phyloP scores from a whole-genome alignment of 2,888 invertebrate species.

The Sceliomorpha sp. region DNA sequence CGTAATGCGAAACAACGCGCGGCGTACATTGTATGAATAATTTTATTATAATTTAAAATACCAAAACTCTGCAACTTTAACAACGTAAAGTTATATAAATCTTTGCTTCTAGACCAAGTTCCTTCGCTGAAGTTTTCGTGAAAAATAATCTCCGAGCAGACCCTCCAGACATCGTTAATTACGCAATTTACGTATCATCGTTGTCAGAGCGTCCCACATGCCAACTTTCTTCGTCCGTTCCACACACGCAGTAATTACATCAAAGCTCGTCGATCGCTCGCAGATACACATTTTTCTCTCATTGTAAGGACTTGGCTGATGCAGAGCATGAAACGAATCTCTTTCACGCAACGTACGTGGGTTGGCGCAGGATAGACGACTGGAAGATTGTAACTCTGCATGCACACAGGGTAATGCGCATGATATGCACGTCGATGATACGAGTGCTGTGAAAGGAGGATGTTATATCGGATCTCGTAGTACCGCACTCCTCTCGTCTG shows the following conservation, averaged over 20 bases:
- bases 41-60: too few relatives aligned
- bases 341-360: slow-evolving; percentile 1
- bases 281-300: slow-evolving; percentile 5
- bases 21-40: too few relatives aligned
- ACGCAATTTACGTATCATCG: too few relatives aligned
- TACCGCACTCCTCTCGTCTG: background rate
- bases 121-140: too few relatives aligned
- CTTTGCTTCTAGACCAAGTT: too few relatives aligned
- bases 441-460: slow-evolving; percentile 8
- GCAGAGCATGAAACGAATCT: slow-evolving; percentile 7
- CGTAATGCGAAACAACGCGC: too few relatives aligned
- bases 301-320: background rate
- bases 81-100: too few relatives aligned
- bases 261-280: background rate
- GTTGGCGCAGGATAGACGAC: background rate
- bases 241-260: background rate
- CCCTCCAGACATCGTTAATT: too few relatives aligned
- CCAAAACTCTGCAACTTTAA: too few relatives aligned
- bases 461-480: slow-evolving; percentile 10
- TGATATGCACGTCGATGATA: slow-evolving; percentile 12
- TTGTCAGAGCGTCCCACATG: too few relatives aligned
- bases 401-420: slow-evolving; percentile 1
- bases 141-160: too few relatives aligned
- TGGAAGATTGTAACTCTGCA: background rate
- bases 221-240: too few relatives aligned